Base-by-base conservation (phyloP, 2,797 vertebrate genomes). In the Poecile montanus region DNA sequence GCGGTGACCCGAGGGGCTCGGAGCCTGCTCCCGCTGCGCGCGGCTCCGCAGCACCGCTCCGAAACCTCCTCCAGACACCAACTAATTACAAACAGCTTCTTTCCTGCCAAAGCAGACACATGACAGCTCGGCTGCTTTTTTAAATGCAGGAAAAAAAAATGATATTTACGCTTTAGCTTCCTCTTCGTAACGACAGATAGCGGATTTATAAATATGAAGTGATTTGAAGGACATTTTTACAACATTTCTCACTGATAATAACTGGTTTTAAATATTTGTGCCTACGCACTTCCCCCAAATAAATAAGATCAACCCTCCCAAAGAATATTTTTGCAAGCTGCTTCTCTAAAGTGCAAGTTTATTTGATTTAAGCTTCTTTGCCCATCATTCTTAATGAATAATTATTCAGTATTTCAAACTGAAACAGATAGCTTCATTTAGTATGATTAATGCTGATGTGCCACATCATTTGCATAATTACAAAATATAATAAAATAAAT, bases 401-500 rank as follows among this genome's bases (percentile, higher is more conserved):
- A 97, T 96, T 97, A 96, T 97, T 96, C 79, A 83, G 81, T 62
- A 93, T 96, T 96, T 96, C 90, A 94, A 88, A 82, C 74, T 93
- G 85, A 95, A 94, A 93, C 76, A 85, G 93, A 95, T 94, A 94
- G 94, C 56, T 93, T 91, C 89, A 93, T 96, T 96, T 92, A 96
- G 88, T 91, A 30, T 97, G 96, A 98, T 97, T 97, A 97, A 97
- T 95, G 88, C 91, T 96, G 91, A 97, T 96, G 93, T 82, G 91
- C 63, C 89, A 68, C 84, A 68, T 95, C 74, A 96, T 97, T 97
- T 97, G 72, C 94, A 97, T 98, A 97, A 97, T 97, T 96, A 92
- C 38, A 91, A 95, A 95, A 87, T 96, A 96, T 94, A 94, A 91
- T 85, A 96, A 97, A 97, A 97, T 95, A 72, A 76, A 95, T 96